Evolutionary conservation across 2,113 vertebrate genomes (phyloP), one percentile per base, ranked within the genome.

Genomic region (Lucifuga dentata): DNA sequence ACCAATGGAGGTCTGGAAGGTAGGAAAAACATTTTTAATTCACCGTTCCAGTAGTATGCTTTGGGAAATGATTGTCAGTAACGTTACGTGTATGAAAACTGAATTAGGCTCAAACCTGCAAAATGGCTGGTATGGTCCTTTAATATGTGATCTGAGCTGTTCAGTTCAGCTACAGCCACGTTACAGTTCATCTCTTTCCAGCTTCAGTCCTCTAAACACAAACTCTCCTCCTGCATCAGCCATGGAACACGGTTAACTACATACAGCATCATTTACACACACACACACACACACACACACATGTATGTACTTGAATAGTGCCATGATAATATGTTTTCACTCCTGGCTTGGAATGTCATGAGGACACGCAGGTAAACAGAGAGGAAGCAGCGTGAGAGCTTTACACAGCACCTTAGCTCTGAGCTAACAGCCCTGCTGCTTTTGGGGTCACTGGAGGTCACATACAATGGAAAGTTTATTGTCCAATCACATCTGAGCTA

Each of bases 401-500:
- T 44, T 46, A 29, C 32, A 36, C 40, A 16, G 44, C 29, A 2
- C 23, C n/a, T 48, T n/a, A 15, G 15, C 49, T 20, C 12, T 15
- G 41, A 20, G 33, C 2, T n/a, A n/a, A n/a, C n/a, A n/a, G n/a
- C n/a, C n/a, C n/a, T n/a, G n/a, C n/a, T n/a, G n/a, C n/a, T n/a
- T n/a, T n/a, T n/a, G n/a, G n/a, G n/a, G n/a, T n/a, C n/a, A n/a
- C n/a, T n/a, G n/a, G n/a, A n/a, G n/a, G n/a, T n/a, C n/a, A 72
- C 77, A 45, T 59, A 68, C 77, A 23, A 21, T 8, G 77, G 64
- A 76, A 76, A 57, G 75, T 66, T 56, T 52, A 50, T 38, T 39
- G 73, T 68, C 61, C 72, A 23, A n/a, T 67, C 46, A 50, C 48
- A 49, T 49, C 26, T 57, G 16, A 15, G 36, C 8, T 1, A 16